Evolutionary conservation across 2,797 vertebrate species (phyloP).

Genomic region (Pipistrellus pygmaeus): DNA sequence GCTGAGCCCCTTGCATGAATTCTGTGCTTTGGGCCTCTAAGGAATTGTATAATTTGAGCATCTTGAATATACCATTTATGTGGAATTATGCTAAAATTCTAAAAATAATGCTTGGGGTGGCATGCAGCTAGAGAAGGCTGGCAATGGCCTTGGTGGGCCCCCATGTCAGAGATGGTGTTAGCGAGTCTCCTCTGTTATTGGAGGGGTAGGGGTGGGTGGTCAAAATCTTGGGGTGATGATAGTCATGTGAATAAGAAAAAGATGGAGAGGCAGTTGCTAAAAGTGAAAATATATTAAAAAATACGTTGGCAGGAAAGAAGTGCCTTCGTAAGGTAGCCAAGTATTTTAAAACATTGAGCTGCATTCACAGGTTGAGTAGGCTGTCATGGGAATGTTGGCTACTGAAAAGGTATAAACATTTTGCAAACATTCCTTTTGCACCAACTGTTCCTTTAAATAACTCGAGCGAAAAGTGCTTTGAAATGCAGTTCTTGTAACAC

Average conservation of each 20-base stretch:
- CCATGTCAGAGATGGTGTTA: no score
- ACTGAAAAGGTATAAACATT: slow-evolving; percentile 77
- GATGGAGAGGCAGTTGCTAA: slow-evolving; percentile 45
- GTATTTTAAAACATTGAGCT: slow-evolving; percentile 58
- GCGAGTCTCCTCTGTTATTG: neutral
- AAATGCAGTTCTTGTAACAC: slow-evolving; percentile 36
- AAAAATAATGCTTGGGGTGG: neutral
- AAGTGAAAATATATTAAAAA: slow-evolving; percentile 20
- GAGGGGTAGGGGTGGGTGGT: no score
- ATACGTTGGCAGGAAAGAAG: slow-evolving; percentile 68
- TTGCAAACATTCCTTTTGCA: slow-evolving; percentile 73
- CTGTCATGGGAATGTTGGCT: slow-evolving; percentile 69
- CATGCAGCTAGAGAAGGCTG: no score
- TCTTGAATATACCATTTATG: neutral
- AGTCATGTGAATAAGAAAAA: neutral
- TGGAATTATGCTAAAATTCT: slow-evolving; percentile 4
- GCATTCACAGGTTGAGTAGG: slow-evolving; percentile 72
- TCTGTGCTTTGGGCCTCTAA: no score
- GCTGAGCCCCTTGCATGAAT: no score
- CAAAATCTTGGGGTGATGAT: neutral
- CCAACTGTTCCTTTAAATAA: slow-evolving; percentile 80
- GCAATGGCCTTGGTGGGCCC: neutral
- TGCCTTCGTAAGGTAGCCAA: slow-evolving; percentile 70
- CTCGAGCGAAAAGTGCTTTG: slow-evolving; percentile 39
- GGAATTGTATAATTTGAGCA: neutral